Base-by-base conservation (phyloP, 2,797 vertebrate species). In the Takifugu rubripes region DNA sequence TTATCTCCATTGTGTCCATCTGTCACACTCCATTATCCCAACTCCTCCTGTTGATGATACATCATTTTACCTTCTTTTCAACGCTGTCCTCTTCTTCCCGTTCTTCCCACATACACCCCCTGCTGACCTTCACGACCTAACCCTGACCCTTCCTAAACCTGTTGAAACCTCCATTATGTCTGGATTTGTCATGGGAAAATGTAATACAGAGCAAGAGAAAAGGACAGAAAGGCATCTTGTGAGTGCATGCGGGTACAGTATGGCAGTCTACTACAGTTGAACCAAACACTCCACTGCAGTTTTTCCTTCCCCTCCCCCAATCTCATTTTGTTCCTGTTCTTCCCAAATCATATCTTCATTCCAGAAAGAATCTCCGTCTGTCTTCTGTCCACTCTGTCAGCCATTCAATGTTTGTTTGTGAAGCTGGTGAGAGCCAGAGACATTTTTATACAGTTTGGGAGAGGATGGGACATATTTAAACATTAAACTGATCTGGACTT, bases 101-200 rank as follows among this genome's bases (percentile, higher is more conserved):
- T 10, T 43, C 36, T 57, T 66, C 67, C 58, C 50, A 29, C 57
- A 33, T 51, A 54, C 55, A 0, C 57, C 52, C 70, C 48, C 59
- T 46, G 5, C 52, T 57, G 77, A 86, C 86, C 83, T 81, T 10
- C 24, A 66, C 61, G 84, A 83, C 87, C 77, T 68, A 51, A 83
- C 69, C 66, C 74, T 77, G 77, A 87, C 87, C 83, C 62, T 49
- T 66, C 61, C 40, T 52, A 72, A 82, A 88, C 79, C 84, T 84
- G 80, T 72, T 78, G 75, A 85, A 82, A 87, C 85, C 75, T 81
- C 59, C 62, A 60, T 69, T 84, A 82, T 88, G 78, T 79, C 86
- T 33, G 68, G 36, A 84, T 86, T 86, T 60, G 87, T 89, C 90
- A 85, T 84, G 90, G 89, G 87, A 92, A 59, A 51, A 60, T 25